phyloP scores from a whole-genome alignment of 2,797 vertebrate species.

The Potorous gilbertii region DNA sequence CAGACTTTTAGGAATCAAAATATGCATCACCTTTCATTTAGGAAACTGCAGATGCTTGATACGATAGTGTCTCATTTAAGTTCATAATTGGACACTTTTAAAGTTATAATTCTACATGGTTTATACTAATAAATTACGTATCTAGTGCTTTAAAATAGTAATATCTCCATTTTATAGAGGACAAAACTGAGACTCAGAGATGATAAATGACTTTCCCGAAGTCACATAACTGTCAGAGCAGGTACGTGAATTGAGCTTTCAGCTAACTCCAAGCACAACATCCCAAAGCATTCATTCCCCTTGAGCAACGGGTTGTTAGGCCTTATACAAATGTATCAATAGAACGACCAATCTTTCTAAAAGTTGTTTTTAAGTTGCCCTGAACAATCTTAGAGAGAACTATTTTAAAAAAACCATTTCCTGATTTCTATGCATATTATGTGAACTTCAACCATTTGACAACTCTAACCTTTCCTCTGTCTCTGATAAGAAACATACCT shows the following conservation, averaged over 20 bases:
- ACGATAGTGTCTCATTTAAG: background rate
- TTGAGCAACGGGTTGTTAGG: background rate
- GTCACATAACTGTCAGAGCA: background rate
- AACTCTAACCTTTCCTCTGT: constrained; percentile 27
- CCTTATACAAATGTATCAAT: background rate
- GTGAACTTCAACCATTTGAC: constrained; percentile 29
- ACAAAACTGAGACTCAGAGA: background rate
- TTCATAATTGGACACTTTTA: background rate
- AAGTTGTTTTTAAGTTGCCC: constrained; percentile 50
- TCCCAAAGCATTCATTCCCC: background rate
- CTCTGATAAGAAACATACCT: constrained; percentile 45
- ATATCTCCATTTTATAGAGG: background rate
- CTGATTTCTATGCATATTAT: constrained; percentile 56
- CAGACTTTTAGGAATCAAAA: background rate
- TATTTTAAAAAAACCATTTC: constrained; percentile 62
- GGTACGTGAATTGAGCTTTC: background rate
- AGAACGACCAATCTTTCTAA: constrained; percentile 5
- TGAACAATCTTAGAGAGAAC: constrained; percentile 39
- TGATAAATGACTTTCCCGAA: background rate
- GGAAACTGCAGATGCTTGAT: constrained; percentile 9
- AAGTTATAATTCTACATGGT: background rate
- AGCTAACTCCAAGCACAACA: background rate
- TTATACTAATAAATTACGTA: constrained; percentile 16
- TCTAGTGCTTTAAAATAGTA: background rate
- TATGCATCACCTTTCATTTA: background rate